Conservation (phyloP, 2,888 invertebrate species). For the Drosophila nigricruria region DNA sequence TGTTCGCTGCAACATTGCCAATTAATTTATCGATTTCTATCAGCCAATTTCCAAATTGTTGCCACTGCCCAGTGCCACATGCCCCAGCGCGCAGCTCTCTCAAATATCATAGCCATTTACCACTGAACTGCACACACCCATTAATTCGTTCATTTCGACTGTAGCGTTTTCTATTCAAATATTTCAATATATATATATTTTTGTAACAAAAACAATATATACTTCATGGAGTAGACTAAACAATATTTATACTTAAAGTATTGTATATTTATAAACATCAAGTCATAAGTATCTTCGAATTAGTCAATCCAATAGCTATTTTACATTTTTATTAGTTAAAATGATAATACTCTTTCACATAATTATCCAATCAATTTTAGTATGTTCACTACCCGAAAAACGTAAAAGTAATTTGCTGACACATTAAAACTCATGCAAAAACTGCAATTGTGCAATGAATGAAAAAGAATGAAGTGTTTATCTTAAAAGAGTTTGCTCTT, state of each 20-base stretch:
- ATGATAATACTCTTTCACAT: not conserved
- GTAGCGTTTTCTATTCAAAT: not conserved
- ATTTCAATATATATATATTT: not conserved
- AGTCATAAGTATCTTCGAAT: not conserved
- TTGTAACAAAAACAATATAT: not conserved
- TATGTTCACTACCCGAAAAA: no score
- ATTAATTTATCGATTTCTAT: constrained; percentile 61
- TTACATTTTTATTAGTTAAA: not conserved
- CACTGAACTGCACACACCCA: not conserved
- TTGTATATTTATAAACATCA: not conserved
- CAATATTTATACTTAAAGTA: not conserved
- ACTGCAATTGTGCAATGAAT: not conserved
- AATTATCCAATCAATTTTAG: not conserved
- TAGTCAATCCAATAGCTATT: not conserved
- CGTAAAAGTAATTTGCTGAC: not conserved
- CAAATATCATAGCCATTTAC: not conserved
- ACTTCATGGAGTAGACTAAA: not conserved
- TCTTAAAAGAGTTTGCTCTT: constrained; percentile 8
- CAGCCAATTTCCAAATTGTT: constrained; percentile 46
- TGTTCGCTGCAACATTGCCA: constrained; percentile 34
- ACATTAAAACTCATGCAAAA: not conserved
- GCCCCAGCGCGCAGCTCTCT: not conserved
- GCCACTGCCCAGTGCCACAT: constrained; percentile 1
- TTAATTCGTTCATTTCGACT: not conserved
- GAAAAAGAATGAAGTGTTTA: constrained; percentile 3